phyloP scores from a whole-genome alignment of 2,113 vertebrate genomes.

The Platycercus adscitus region DNA sequence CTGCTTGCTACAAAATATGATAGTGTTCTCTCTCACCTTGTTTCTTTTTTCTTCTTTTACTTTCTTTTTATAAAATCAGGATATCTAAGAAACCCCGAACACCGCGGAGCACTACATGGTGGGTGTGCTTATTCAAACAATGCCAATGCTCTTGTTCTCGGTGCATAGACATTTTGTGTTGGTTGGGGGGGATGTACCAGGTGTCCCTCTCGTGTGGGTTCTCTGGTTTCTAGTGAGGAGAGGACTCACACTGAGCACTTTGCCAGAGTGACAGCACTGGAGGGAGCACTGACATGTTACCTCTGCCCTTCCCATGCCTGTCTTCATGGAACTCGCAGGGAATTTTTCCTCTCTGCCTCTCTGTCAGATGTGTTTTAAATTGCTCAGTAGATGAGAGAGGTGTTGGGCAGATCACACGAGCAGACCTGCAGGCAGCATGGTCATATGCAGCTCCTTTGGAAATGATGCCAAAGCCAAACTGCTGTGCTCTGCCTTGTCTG shows the following conservation, averaged over 20 bases:
- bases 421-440: not conserved
- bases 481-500: not conserved
- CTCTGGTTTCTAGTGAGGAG: not conserved
- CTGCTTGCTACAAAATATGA: slow-evolving; percentile 68
- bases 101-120: slow-evolving; percentile 67
- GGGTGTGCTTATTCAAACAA: slow-evolving; percentile 68
- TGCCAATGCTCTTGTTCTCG: slow-evolving; percentile 64
- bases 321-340: not conserved
- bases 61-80: slow-evolving; percentile 72
- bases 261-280: not conserved
- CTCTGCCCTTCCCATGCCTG: not conserved
- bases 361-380: not conserved
- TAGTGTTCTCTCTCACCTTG: slow-evolving; percentile 70
- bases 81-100: slow-evolving; percentile 69
- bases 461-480: not conserved
- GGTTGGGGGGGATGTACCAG: slow-evolving; percentile 23
- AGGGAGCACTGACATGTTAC: not conserved
- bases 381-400: not conserved
- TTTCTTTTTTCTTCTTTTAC: slow-evolving; percentile 74
- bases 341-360: not conserved
- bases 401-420: not conserved
- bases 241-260: not conserved
- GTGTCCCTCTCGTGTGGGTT: not conserved
- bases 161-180: slow-evolving; percentile 33
- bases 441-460: not conserved